Percentiles rank a stretch among this genome's conserved stretches.
phyloP scores from a whole-genome alignment of 2,888 invertebrate genomes.

The Cantharis rufa region DNA sequence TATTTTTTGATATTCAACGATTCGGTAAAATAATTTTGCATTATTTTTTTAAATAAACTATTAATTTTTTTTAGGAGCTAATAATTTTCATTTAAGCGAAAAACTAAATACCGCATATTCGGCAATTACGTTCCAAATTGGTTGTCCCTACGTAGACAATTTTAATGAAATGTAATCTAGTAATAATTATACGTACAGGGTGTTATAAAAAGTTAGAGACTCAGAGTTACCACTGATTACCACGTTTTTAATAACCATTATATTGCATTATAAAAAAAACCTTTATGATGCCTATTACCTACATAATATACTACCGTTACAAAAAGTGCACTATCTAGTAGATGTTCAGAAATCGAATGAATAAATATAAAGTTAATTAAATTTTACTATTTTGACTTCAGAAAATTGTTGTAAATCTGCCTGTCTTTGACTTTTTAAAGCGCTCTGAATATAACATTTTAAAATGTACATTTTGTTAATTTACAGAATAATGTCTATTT shows the following conservation, averaged over 20 bases:
- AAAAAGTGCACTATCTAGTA: no score
- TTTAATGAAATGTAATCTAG: slow-evolving; percentile 69
- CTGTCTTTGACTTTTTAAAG: background rate
- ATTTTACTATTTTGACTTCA: no score
- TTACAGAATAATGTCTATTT: slow-evolving; percentile 69
- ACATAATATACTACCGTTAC: no score
- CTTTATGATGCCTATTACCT: no score
- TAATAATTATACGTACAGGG: background rate
- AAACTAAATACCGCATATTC: slow-evolving; percentile 78
- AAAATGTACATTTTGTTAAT: background rate
- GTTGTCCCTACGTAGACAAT: slow-evolving; percentile 75
- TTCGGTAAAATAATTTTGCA: slow-evolving; percentile 61
- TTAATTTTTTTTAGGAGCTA: slow-evolving; percentile 56
- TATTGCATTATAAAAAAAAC: no score
- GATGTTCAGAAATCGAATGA: no score
- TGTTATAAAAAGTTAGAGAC: background rate
- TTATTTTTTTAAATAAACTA: background rate
- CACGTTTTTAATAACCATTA: no score
- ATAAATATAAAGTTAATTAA: no score
- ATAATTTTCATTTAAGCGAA: slow-evolving; percentile 74
- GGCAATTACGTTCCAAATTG: slow-evolving; percentile 75
- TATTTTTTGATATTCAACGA: slow-evolving; percentile 75
- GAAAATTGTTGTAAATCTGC: background rate
- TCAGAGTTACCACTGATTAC: background rate
- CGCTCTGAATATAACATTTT: background rate